Percentiles rank a stretch among this genome's conserved stretches.
These are phyloP conservation scores for Mya arenaria DNA, from an alignment of 1,140 invertebrate genomes.

Conservation along the genomic window DNA sequence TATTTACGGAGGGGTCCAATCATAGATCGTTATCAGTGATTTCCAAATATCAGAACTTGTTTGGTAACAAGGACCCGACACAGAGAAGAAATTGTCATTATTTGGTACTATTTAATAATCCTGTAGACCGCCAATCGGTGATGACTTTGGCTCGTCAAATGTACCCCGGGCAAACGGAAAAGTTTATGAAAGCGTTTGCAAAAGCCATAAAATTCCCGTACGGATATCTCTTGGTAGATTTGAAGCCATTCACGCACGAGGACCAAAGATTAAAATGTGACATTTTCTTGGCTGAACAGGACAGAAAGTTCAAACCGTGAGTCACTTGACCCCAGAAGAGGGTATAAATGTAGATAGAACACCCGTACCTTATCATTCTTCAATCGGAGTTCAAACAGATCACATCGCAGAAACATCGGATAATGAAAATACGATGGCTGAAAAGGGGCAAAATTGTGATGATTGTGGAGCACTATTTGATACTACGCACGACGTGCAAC, in stretches of 20 bases:
- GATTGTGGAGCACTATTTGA: conserved; percentile 31
- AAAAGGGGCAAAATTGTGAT: conserved; percentile 11
- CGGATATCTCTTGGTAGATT: conserved; percentile 14
- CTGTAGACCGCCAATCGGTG: no score
- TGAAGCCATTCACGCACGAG: conserved; percentile 21
- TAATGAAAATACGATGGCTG: neutral
- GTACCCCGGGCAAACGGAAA: no score
- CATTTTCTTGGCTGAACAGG: neutral
- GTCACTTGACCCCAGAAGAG: no score
- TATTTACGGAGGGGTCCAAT: no score
- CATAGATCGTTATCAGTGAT: no score
- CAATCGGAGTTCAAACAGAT: conserved; percentile 3
- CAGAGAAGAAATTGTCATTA: no score
- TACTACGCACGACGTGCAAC: conserved; percentile 12
- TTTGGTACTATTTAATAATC: no score
- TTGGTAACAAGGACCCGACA: no score
- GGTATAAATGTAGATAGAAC: neutral
- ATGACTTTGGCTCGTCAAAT: no score
- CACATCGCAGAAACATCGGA: neutral
- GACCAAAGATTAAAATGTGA: conserved; percentile 25
- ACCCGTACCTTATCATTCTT: neutral
- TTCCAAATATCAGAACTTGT: no score
- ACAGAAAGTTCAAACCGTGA: neutral
- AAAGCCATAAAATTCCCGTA: conserved; percentile 16
- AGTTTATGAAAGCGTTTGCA: conserved; percentile 11